Conservation (phyloP, 2,888 invertebrate genomes). For the Chamaedrilus cognettii region DNA sequence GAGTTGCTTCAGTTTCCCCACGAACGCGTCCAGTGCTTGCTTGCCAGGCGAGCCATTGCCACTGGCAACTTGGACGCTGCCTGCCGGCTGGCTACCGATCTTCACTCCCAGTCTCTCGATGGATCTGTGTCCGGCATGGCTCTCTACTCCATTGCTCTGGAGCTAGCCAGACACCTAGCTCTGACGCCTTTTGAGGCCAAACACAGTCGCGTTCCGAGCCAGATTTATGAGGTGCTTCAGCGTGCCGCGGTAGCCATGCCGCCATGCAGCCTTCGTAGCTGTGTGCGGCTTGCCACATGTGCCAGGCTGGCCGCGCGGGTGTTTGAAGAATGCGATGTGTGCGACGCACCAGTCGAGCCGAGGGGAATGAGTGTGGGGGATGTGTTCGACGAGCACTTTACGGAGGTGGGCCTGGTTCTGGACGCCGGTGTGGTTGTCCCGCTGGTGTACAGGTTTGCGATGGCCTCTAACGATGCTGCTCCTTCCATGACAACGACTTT, state of each 20-base stretch:
- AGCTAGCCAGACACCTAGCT: no score
- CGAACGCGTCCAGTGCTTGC: not conserved
- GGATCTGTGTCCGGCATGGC: no score
- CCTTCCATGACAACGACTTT: no score
- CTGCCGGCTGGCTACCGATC: not conserved
- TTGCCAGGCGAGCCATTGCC: not conserved
- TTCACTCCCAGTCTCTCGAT: not conserved
- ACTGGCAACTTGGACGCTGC: not conserved
- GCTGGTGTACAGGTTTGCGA: no score
- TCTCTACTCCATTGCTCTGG: no score
- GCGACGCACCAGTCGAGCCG: no score
- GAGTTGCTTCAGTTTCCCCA: not conserved
- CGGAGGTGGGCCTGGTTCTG: not conserved
- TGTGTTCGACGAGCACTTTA: no score
- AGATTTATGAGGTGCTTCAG: not conserved
- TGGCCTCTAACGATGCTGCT: no score
- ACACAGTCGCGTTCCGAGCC: no score
- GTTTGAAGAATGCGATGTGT: constrained; percentile 45
- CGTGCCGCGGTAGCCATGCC: not conserved
- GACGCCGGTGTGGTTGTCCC: no score
- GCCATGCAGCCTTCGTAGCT: constrained; percentile 32
- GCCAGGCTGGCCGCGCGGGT: constrained; percentile 36
- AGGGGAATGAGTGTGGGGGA: no score
- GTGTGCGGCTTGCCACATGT: constrained; percentile 39
- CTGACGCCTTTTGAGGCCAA: not conserved